Conservation (phyloP, 1,140 invertebrate genomes). For the Sycophila sp. region DNA sequence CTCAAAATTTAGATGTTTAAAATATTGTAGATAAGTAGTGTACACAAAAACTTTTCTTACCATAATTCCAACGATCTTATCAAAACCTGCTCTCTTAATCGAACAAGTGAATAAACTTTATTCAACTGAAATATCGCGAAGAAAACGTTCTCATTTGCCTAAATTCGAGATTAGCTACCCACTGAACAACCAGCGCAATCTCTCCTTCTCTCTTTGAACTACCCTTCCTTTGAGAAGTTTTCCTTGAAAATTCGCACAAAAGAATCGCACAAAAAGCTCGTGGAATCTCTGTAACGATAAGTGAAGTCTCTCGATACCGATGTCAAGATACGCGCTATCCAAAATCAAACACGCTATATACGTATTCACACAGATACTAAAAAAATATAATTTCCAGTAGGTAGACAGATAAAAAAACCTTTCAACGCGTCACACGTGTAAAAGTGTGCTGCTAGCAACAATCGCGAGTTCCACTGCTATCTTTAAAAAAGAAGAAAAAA, state of each 20-base stretch:
- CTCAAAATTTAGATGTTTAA: background rate
- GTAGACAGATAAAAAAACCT: too few relatives aligned
- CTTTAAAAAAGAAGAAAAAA: background rate
- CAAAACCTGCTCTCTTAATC: background rate
- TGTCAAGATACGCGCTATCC: too few relatives aligned
- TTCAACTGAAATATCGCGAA: background rate
- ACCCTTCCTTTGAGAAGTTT: too few relatives aligned
- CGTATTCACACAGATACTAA: background rate
- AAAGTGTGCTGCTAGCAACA: too few relatives aligned
- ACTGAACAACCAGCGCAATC: background rate
- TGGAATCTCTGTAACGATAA: too few relatives aligned
- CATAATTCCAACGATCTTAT: background rate
- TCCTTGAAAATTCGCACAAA: too few relatives aligned
- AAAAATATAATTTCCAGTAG: background rate
- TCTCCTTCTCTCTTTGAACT: background rate
- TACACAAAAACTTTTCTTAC: background rate
- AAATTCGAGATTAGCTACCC: slow-evolving; percentile 27
- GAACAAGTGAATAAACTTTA: slow-evolving; percentile 4
- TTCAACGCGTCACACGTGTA: too few relatives aligned
- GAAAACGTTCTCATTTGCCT: slow-evolving; percentile 11
- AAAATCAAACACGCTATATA: too few relatives aligned
- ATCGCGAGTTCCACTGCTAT: too few relatives aligned
- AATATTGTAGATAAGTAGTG: background rate
- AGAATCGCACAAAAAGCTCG: too few relatives aligned
- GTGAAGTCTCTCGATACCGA: too few relatives aligned